A percentile compares a stretch with the other conserved stretches of the same genome.
phyloP scores from a whole-genome alignment of 1,140 invertebrate species.

The Liolophura sinensis region DNA sequence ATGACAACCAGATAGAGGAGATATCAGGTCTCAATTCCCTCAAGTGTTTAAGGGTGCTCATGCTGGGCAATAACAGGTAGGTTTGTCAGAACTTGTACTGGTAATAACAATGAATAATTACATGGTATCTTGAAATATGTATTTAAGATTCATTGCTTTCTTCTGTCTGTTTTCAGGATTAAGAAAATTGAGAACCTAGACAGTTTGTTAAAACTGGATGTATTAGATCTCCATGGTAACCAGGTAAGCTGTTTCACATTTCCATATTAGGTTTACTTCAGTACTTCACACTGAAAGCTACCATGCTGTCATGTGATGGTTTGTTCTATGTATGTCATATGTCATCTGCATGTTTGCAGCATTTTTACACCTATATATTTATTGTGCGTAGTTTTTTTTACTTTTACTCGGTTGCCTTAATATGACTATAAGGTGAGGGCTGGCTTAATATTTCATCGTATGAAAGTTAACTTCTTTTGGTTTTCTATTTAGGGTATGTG shows the following conservation, averaged over 20 bases:
- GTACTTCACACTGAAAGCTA: no score
- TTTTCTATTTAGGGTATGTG: no score
- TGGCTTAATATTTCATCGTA: no score
- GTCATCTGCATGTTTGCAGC: no score
- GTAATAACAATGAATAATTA: no score
- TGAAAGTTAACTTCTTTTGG: no score
- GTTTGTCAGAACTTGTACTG: slow-evolving; percentile 2
- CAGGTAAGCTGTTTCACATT: slow-evolving; percentile 65
- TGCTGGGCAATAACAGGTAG: slow-evolving; percentile 86
- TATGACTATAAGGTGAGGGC: no score
- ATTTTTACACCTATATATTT: not conserved
- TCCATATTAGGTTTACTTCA: no score
- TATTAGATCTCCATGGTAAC: slow-evolving; percentile 90
- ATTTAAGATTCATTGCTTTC: not conserved
- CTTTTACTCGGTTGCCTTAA: slow-evolving; percentile 1
- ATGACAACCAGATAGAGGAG: slow-evolving; percentile 90
- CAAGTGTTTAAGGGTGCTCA: slow-evolving; percentile 77
- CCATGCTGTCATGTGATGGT: no score
- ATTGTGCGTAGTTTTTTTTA: not conserved
- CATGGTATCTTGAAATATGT: no score
- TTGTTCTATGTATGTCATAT: no score
- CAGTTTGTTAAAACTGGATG: slow-evolving; percentile 74
- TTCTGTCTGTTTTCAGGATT: slow-evolving; percentile 63
- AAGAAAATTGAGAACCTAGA: slow-evolving; percentile 76
- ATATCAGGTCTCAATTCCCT: slow-evolving; percentile 76